Conservation (phyloP, 2,113 vertebrate species). For the Vidua chalybeata region DNA sequence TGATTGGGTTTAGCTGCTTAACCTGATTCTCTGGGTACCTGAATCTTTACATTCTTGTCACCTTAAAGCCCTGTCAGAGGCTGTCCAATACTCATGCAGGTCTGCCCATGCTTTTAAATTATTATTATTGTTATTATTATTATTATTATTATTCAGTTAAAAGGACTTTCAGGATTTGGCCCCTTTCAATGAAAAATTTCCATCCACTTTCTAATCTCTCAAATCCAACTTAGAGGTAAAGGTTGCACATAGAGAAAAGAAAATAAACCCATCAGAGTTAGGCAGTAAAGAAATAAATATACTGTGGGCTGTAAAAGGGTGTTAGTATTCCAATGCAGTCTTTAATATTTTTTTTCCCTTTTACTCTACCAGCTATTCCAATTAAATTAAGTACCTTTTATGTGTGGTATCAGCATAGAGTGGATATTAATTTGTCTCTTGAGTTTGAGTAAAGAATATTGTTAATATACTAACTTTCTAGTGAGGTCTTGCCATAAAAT, state of each 20-base stretch:
- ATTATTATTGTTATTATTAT: neutral
- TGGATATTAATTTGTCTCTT: slow-evolving; percentile 49
- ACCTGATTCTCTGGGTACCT: neutral
- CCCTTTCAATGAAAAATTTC: neutral
- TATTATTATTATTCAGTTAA: neutral
- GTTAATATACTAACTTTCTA: neutral
- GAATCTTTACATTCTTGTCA: neutral
- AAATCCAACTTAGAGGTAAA: neutral
- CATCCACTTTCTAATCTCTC: neutral
- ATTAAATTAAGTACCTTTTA: slow-evolving; percentile 41
- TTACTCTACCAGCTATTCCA: slow-evolving; percentile 16
- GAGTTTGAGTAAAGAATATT: slow-evolving; percentile 10
- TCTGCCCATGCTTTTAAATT: neutral
- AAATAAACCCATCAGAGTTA: slow-evolving; percentile 19
- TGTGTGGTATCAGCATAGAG: neutral
- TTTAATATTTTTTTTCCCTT: neutral
- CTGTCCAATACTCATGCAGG: neutral
- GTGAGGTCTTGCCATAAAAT: slow-evolving; percentile 4
- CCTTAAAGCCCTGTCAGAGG: neutral
- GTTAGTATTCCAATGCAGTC: slow-evolving; percentile 6
- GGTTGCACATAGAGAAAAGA: neutral
- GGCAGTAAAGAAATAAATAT: slow-evolving; percentile 30
- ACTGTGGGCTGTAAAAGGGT: neutral
- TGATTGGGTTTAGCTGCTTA: neutral
- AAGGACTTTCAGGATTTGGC: neutral